phyloP scores from a whole-genome alignment of 2,888 invertebrate genomes.

The Salticus scenicus region DNA sequence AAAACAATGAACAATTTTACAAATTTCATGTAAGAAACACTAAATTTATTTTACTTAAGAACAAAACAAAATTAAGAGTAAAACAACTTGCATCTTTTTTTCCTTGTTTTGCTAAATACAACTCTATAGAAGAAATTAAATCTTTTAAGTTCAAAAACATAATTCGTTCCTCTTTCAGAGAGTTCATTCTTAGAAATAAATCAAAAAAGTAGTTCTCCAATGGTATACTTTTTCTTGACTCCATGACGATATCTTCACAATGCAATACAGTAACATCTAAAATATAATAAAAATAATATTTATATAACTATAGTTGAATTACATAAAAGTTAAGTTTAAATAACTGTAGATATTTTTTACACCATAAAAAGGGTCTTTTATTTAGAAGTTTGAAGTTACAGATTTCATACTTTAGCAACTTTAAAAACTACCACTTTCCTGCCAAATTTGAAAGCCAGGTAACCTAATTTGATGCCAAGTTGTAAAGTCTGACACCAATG shows the following conservation, averaged over 20 bases:
- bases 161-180: constrained; percentile 35
- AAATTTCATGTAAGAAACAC: too few species aligned
- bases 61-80: too few species aligned
- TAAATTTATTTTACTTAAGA: too few species aligned
- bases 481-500: too few species aligned
- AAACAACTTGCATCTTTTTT: constrained; percentile 12
- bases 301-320: neutral
- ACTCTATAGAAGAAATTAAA: constrained; percentile 25
- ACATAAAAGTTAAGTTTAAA: too few species aligned
- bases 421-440: too few species aligned
- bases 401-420: too few species aligned
- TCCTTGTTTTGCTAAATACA: constrained; percentile 28
- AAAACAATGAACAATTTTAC: too few species aligned
- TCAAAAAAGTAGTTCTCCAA: constrained; percentile 28
- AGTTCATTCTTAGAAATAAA: constrained; percentile 9
- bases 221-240: constrained; percentile 30
- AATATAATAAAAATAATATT: neutral
- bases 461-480: too few species aligned
- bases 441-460: neutral
- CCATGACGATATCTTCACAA: constrained; percentile 25
- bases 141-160: constrained; percentile 46
- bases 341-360: too few species aligned
- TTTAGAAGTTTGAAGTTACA: too few species aligned
- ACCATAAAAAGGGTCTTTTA: too few species aligned
- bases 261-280: constrained; percentile 40